Evolutionary conservation across 2,113 vertebrate species (phyloP).

Genomic region (Sinocyclocheilus anophthalmus): DNA sequence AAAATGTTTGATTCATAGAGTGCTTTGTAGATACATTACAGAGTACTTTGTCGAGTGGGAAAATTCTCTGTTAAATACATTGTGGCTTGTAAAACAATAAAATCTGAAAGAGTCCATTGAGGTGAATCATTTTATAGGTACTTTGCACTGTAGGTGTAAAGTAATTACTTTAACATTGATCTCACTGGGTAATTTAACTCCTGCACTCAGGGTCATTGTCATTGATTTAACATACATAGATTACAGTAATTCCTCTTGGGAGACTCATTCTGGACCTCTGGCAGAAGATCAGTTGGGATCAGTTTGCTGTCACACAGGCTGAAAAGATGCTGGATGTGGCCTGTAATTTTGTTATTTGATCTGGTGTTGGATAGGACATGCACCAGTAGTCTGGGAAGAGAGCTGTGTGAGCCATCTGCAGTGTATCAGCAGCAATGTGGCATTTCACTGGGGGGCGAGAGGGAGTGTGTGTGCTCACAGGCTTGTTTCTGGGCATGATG

Average conservation of each 20-base stretch:
- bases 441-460: neutral
- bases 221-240: slow-evolving; percentile 36
- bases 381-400: neutral
- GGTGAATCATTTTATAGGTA: slow-evolving; percentile 19
- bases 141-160: slow-evolving; percentile 18
- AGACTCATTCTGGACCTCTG: slow-evolving; percentile 6
- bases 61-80: neutral
- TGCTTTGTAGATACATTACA: neutral
- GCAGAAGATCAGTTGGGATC: neutral
- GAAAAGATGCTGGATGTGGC: neutral
- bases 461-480: neutral
- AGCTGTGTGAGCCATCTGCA: slow-evolving; percentile 22
- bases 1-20: neutral
- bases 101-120: slow-evolving; percentile 10
- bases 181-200: neutral
- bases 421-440: neutral
- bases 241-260: slow-evolving; percentile 25
- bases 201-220: neutral
- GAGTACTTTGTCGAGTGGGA: neutral
- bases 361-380: neutral
- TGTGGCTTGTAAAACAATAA: neutral
- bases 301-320: neutral
- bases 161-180: slow-evolving; percentile 30
- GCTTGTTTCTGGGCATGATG: neutral
- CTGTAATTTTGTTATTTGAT: slow-evolving; percentile 8